Percentiles rank a stretch among this genome's conserved stretches.
phyloP scores from a whole-genome alignment of 1,140 invertebrate genomes.

The Oppia nitens region DNA sequence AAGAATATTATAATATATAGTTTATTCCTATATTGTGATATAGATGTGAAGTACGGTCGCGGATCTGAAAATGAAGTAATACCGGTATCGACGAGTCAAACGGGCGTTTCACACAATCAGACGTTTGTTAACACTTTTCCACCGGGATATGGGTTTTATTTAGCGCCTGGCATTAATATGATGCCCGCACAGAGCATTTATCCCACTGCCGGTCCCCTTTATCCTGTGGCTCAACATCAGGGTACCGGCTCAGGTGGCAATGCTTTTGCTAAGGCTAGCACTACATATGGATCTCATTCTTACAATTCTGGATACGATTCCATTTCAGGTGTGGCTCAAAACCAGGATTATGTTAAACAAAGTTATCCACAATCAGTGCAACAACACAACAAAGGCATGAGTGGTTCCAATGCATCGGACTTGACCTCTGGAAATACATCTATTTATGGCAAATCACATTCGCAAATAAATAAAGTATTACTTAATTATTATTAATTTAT shows the following conservation, averaged over 20 bases:
- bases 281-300: conserved; percentile 17
- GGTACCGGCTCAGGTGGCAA: background rate
- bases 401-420: background rate
- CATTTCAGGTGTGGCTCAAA: background rate
- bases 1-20: too few species aligned
- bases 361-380: conserved; percentile 5
- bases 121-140: conserved; percentile 7
- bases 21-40: too few species aligned
- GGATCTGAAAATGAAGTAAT: conserved; percentile 1
- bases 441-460: conserved; percentile 10
- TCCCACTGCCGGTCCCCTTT: background rate
- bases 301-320: conserved; percentile 15
- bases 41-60: conserved; percentile 14
- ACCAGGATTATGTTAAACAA: conserved; percentile 7
- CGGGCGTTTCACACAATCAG: conserved; percentile 8
- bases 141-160: conserved; percentile 14
- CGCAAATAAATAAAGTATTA: conserved; percentile 13
- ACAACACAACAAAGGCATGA: conserved; percentile 1
- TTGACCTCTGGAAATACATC: background rate
- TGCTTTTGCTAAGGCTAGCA: background rate
- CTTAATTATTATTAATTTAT: background rate
- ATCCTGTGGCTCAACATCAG: background rate
- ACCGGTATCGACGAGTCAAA: conserved; percentile 5
- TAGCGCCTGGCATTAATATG: background rate
- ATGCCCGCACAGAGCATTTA: background rate